phyloP scores from a whole-genome alignment of 37 sponge, comb jelly and placozoan genomes.

The Bolinopsis microptera region DNA sequence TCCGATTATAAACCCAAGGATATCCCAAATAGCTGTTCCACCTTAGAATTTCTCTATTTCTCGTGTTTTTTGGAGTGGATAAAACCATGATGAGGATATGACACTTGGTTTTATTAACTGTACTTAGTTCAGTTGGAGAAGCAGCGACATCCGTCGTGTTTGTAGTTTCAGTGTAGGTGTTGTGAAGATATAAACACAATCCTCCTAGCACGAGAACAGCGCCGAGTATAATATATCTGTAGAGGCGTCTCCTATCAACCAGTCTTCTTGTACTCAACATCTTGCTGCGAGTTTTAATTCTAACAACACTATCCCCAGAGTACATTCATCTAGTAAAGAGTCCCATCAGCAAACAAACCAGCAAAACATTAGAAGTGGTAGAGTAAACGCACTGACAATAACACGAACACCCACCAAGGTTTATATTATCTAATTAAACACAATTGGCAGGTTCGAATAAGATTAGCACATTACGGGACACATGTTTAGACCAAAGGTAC shows the following conservation, averaged over 20 bases:
- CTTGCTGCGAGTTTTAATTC: not conserved
- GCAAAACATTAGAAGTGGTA: too few species aligned
- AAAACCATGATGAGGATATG: conserved; percentile 9
- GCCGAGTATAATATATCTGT: not conserved
- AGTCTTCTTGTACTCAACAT: not conserved
- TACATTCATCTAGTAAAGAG: too few species aligned
- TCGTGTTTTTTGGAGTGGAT: not conserved
- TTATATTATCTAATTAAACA: too few species aligned
- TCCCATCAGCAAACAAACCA: too few species aligned
- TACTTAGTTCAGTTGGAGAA: not conserved
- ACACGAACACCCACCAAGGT: too few species aligned
- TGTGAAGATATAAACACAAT: not conserved
- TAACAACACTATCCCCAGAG: too few species aligned
- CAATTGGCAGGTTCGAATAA: too few species aligned
- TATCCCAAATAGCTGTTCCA: conserved; percentile 41
- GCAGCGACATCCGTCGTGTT: not conserved
- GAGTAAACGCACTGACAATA: too few species aligned
- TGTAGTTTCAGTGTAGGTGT: not conserved
- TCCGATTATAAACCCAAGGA: not conserved
- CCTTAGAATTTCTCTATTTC: not conserved
- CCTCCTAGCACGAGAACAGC: not conserved
- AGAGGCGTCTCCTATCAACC: not conserved
- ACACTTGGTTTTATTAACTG: not conserved
- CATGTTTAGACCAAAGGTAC: too few species aligned
- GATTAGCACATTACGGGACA: too few species aligned